Base-by-base conservation (phyloP, 1,140 invertebrate genomes). In the Drosophila sucinea region DNA sequence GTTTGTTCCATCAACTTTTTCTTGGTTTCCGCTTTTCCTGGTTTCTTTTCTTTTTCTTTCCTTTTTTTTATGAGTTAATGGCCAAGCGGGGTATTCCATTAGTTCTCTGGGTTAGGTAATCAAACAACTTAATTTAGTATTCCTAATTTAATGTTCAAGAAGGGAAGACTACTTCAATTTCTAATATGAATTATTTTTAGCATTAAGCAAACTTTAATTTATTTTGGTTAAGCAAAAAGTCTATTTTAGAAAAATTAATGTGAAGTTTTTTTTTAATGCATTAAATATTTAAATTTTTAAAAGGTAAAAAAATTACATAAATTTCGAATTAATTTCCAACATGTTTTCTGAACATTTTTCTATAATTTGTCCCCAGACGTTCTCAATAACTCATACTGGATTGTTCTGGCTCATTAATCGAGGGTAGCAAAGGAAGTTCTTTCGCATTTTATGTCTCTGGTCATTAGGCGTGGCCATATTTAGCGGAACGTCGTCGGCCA, bases 391-490 rank as follows among this genome's bases (percentile, higher is more conserved):
- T 35, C 4, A 35, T 35, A 6, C 7, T 8, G 3, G 3, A 11
- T 38, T 38, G 10, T 38, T 11, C 10, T 38, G 35, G 2, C 35
- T 47, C 7, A 6, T 23, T 25, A 23, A 25, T 23, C 5, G 5
- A 47, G 44, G 44, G 44, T 51, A 51, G 25, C 29, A 17, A 32
- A 27, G 3, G 5, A 27, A 23, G 29, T 17, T 7, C 38, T 47
- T 30, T 64, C 44, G n/a, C 55, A 17, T 57, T 35, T 33, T 57
- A 17, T 56, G 44, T 40, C 27, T 32, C 30, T 74, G 79, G 79
- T 82, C 79, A 81, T 81, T 81, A 81, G 79, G 79, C 79, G 73
- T 77, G 71, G 79, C 78, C 47, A 56, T 77, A 81, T 79, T 81
- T 81, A 73, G 79, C 79, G 69, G 62, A 32, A 58, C 30, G 35